A percentile compares a stretch with the other conserved stretches of the same genome.
phyloP scores from a whole-genome alignment of 2,113 vertebrate genomes.

The Terrapene triunguis region DNA sequence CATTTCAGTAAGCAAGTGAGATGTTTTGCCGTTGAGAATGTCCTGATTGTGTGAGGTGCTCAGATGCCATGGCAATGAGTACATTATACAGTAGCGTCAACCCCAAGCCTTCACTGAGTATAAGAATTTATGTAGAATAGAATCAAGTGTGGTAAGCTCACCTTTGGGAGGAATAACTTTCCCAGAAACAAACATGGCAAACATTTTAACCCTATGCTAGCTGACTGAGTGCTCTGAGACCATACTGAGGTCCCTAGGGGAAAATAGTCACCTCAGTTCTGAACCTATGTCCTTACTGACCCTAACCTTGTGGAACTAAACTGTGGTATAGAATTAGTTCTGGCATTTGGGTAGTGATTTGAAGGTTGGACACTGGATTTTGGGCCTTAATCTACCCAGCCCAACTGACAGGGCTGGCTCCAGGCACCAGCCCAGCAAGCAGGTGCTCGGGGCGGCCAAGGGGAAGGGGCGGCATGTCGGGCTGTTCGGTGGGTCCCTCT shows the following conservation, averaged over 20 bases:
- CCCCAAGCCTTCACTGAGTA: background rate
- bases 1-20: background rate
- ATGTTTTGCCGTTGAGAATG: background rate
- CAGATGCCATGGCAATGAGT: background rate
- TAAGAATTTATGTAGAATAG: background rate
- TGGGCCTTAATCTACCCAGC: background rate
- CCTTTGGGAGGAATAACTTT: background rate
- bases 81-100: background rate
- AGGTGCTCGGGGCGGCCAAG: too few relatives aligned
- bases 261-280: fast-evolving
- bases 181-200: fast-evolving
- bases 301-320: background rate
- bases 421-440: too few relatives aligned
- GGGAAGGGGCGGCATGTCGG: too few relatives aligned
- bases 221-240: background rate
- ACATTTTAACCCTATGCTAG: background rate
- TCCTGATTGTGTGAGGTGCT: background rate
- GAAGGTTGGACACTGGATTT: background rate
- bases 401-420: too few relatives aligned
- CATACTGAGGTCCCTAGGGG: background rate
- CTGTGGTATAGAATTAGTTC: background rate
- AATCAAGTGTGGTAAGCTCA: background rate
- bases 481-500: too few relatives aligned
- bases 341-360: background rate
- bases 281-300: background rate